These are phyloP conservation scores for Amblyopsis hoosieri DNA, from an alignment of 2,797 vertebrate genomes.

Conservation along the genomic window DNA sequence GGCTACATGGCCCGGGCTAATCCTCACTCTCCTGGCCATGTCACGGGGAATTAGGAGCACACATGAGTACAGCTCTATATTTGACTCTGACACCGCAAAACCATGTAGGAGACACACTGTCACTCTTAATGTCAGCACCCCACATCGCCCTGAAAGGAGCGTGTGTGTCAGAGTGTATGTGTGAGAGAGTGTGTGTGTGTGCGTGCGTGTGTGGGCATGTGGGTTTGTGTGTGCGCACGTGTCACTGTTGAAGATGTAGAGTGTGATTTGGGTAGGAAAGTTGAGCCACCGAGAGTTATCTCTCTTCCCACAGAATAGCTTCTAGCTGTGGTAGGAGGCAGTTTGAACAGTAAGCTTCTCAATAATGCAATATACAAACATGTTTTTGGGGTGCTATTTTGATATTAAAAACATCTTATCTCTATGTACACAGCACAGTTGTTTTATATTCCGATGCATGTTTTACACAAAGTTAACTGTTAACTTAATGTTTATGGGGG, in stretches of 20 bases:
- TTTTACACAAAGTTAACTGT: constrained; percentile 6
- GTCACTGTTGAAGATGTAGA: constrained; percentile 48
- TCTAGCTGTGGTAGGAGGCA: neutral
- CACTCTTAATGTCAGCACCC: constrained; percentile 69
- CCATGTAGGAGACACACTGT: constrained; percentile 63
- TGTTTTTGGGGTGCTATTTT: too few relatives aligned
- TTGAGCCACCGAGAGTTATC: constrained; percentile 70
- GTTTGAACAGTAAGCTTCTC: too few relatives aligned
- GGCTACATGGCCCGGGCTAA: constrained; percentile 47
- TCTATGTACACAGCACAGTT: too few relatives aligned
- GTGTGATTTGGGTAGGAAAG: constrained; percentile 78
- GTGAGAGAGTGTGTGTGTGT: constrained; percentile 15
- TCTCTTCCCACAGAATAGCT: constrained; percentile 60
- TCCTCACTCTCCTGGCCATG: constrained; percentile 63
- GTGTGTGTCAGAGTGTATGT: constrained; percentile 30
- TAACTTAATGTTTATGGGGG: constrained; percentile 2
- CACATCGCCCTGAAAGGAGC: constrained; percentile 54
- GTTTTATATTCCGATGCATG: too few relatives aligned
- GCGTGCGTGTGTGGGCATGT: constrained; percentile 12
- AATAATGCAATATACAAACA: too few relatives aligned
- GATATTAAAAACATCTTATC: too few relatives aligned
- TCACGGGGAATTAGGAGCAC: constrained; percentile 69
- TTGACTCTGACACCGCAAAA: constrained; percentile 60
- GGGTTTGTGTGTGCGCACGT: constrained; percentile 36
- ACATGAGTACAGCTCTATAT: constrained; percentile 61